These are phyloP conservation scores for Drosophila sp. DNA, from an alignment of 1,140 invertebrate species.

Conservation along the genomic window DNA sequence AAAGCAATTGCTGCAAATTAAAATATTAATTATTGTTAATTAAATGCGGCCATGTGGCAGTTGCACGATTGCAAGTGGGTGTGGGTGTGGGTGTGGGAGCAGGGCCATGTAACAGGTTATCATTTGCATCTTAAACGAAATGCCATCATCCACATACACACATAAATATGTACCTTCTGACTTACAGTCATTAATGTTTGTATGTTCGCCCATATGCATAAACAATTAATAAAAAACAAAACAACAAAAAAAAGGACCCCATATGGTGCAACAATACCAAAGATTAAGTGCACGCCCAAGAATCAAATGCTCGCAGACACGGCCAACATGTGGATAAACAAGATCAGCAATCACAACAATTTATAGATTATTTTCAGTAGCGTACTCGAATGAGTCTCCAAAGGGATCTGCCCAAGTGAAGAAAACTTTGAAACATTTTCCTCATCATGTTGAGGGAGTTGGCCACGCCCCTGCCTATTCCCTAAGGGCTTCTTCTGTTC, in stretches of 20 bases:
- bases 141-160: background rate
- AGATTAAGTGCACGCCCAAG: conserved; percentile 67
- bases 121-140: conserved; percentile 8
- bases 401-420: background rate
- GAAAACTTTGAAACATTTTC: background rate
- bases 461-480: conserved; percentile 11
- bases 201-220: conserved; percentile 25
- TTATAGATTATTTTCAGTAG: conserved; percentile 7
- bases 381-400: conserved; percentile 84
- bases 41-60: conserved; percentile 52
- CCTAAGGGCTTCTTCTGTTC: conserved; percentile 23
- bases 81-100: conserved; percentile 26
- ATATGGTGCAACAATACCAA: conserved; percentile 65
- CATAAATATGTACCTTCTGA: background rate
- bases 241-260: conserved; percentile 55
- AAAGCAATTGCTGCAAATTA: conserved; percentile 54
- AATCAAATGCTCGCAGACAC: conserved; percentile 52
- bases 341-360: conserved; percentile 21
- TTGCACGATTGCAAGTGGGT: background rate
- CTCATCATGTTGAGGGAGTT: too few species aligned
- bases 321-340: conserved; percentile 64
- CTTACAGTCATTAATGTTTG: background rate
- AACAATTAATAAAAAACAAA: conserved; percentile 13
- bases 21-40: conserved; percentile 65
- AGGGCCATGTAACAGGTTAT: conserved; percentile 56